Percentiles rank a stretch among this genome's conserved stretches.
These are phyloP conservation scores for Sebastes wilsoni DNA, from an alignment of 2,797 vertebrate genomes.

Conservation along the genomic window DNA sequence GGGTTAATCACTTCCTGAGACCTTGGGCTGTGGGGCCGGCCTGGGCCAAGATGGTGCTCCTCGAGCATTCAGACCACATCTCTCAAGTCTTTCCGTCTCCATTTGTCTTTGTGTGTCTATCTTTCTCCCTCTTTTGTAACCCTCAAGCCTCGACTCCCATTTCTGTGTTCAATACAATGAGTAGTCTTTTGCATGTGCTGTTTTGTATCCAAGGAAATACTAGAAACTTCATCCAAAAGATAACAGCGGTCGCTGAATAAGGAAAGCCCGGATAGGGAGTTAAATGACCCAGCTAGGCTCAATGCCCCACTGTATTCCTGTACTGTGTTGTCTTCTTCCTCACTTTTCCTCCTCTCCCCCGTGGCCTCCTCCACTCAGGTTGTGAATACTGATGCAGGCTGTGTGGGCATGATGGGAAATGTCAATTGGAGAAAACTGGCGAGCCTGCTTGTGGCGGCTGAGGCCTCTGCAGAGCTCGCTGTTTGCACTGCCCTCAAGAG, in stretches of 20 bases:
- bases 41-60: conserved; percentile 7
- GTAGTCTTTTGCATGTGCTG: conserved; percentile 12
- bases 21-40: conserved; percentile 41
- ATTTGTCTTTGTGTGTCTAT: conserved; percentile 27
- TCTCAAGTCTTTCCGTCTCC: conserved; percentile 18
- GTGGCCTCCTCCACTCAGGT: conserved; percentile 59
- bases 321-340: conserved; percentile 45
- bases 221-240: conserved; percentile 33
- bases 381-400: conserved; percentile 72
- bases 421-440: conserved; percentile 58
- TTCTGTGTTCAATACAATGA: conserved; percentile 29
- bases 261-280: conserved; percentile 37
- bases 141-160: neutral
- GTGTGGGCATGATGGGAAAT: conserved; percentile 74
- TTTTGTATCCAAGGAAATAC: conserved; percentile 14
- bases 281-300: conserved; percentile 46
- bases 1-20: conserved; percentile 78
- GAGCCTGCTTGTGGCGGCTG: conserved; percentile 20
- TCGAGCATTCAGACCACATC: conserved; percentile 39
- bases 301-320: conserved; percentile 58
- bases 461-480: conserved; percentile 37
- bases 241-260: conserved; percentile 25
- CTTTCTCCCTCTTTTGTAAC: neutral
- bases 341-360: conserved; percentile 46
- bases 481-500: conserved; percentile 74